Percentiles rank a stretch among this genome's conserved stretches.
These are phyloP conservation scores for Ficedula albicollis DNA, from an alignment of 2,797 vertebrate species.

Conservation along the genomic window DNA sequence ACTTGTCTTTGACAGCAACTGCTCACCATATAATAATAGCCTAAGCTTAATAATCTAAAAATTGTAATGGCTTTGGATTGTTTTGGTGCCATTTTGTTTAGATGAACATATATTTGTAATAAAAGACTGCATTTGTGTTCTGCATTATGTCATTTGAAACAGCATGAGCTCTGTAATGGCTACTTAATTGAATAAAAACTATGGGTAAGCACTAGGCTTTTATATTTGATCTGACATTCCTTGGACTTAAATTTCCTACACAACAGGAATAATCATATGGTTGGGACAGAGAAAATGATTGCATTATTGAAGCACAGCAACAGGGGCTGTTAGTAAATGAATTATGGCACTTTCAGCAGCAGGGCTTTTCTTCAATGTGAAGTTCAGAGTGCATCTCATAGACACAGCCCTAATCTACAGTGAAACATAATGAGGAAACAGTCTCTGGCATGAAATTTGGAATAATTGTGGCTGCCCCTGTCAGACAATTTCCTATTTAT, in stretches of 20 bases:
- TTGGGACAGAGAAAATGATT: not conserved
- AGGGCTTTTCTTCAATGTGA: not conserved
- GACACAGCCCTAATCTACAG: not conserved
- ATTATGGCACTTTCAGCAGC: not conserved
- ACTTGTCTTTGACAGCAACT: not conserved
- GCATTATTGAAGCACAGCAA: not conserved
- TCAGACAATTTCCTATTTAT: not conserved
- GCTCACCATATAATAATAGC: slow-evolving; percentile 13
- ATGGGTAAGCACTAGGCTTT: slow-evolving; percentile 40
- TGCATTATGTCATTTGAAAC: slow-evolving; percentile 52
- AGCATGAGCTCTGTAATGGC: slow-evolving; percentile 59
- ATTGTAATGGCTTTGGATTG: slow-evolving; percentile 26
- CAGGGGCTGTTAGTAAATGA: slow-evolving; percentile 31
- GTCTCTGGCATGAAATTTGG: not conserved
- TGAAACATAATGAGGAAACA: not conserved
- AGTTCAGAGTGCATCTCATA: slow-evolving; percentile 5
- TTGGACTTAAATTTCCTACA: slow-evolving; percentile 17
- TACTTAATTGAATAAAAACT: slow-evolving; percentile 48
- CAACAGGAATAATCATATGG: slow-evolving; percentile 34
- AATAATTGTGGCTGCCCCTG: not conserved
- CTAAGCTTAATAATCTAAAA: slow-evolving; percentile 31
- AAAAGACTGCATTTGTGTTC: slow-evolving; percentile 25
- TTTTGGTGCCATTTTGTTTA: slow-evolving; percentile 51
- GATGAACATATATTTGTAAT: slow-evolving; percentile 44
- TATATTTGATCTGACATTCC: slow-evolving; percentile 44